These are phyloP conservation scores for Sula dactylatra DNA, from an alignment of 2,113 vertebrate genomes.

Conservation along the genomic window DNA sequence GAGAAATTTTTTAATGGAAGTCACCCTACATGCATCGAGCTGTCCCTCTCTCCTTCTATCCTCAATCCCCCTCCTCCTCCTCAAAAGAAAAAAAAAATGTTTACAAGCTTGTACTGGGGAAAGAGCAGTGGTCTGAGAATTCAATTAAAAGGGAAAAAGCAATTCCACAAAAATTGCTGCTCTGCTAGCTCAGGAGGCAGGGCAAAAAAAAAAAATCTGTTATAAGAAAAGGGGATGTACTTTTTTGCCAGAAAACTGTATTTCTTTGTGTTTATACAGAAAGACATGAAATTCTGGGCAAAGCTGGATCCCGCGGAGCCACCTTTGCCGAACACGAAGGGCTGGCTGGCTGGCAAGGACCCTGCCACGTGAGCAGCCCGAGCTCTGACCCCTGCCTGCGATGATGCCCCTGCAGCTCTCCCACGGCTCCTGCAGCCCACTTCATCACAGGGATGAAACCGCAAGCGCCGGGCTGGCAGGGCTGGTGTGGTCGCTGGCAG, in stretches of 20 bases:
- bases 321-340: fast-evolving
- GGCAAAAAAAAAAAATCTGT: neutral
- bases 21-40: fast-evolving
- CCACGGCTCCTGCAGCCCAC: neutral
- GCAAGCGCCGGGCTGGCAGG: neutral
- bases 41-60: neutral
- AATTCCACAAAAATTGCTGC: neutral
- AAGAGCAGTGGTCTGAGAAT: neutral
- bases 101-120: neutral
- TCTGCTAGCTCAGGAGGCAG: neutral
- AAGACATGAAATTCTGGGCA: neutral
- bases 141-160: neutral
- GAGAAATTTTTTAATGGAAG: neutral
- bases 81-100: too few relatives aligned
- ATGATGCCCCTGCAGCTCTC: neutral
- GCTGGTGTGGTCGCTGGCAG: neutral
- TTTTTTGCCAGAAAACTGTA: neutral
- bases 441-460: fast-evolving
- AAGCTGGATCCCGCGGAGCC: neutral
- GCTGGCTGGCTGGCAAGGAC: neutral
- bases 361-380: fast-evolving
- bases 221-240: neutral
- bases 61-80: neutral
- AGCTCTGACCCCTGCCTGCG: neutral
- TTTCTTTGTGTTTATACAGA: neutral